Base-by-base conservation (phyloP, 2,888 invertebrate genomes). In the Ochropleura plecta region DNA sequence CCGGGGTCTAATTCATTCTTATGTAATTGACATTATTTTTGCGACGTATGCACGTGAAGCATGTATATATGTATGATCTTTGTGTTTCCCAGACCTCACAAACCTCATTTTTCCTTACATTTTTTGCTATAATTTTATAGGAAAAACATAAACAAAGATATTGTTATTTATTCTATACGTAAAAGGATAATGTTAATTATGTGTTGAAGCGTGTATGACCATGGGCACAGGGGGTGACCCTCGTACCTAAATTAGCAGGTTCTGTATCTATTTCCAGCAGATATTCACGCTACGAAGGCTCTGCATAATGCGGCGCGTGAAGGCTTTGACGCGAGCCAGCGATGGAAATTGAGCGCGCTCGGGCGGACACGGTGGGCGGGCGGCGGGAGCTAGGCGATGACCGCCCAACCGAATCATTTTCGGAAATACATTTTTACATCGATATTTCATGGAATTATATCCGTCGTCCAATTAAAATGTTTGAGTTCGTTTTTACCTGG, bases 271-370 rank as follows among this genome's bases (percentile, higher is more conserved):
- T 84, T 82, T 42, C 64, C 40, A 81, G 70, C 75, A 71, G 65
- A 75, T 83, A 76, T 80, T 80, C 68, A 77, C 79, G 76, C 67
- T 73, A 83, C 75, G 69, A 48, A 69, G 78, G 60, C 55, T 55
- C 46, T 67, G 70, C 55, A 62, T 69, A 73, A 76, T 60, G 71
- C 57, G 71, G 60, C n/a, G 72, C 78, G 65, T 75, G 79, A 78
- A 85, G 72, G 83, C 69, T 83, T 48, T 67, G 70, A 70, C 10
- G 78, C 74, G 57, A 53, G 51, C 72, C 57, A 80, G 78, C 75
- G 62, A 63, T 73, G 73, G 76, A 73, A 86, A 82, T 71, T 76
- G 82, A 70, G 69, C 74, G 79, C 85, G 81, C 85, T 78, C 72
- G 79, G 75, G 73, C 74, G 81, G 74, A 79, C 73, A 71, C 49